Base-by-base conservation (phyloP, 2,888 invertebrate genomes). In the Chesias legatella region DNA sequence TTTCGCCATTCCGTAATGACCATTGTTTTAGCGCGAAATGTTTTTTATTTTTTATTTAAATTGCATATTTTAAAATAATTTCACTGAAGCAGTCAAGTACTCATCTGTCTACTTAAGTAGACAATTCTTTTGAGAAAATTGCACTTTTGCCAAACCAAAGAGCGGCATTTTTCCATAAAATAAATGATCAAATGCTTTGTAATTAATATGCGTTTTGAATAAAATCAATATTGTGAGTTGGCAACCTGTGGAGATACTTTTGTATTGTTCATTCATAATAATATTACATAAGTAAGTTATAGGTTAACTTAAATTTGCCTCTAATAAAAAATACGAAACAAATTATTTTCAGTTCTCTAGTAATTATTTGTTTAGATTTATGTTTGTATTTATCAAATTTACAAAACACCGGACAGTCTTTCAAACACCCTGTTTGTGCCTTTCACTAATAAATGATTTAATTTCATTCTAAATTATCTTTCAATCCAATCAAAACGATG, bases 361-460 rank as follows among this genome's bases (percentile, higher is more conserved):
- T 43, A 33, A 47, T 37, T 31, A 31, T 36, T 48, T 37, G 32
- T 32, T 37, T 51, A 52, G 48, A 28, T 32, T 39, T 51, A 46
- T 45, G 43, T 47, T 47, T 52, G 30, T 51, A 47, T 48, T 45
- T 38, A 41, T 38, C 43, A 46, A 43, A 35, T 34, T 50, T 33
- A 17, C 36, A 26, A 35, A 51, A 43, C 40, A 47, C 39, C 32
- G 44, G 42, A 33, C 28, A 36, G 23, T 36, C 34, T 45, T 43
- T 53, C 40, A 33, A 37, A 49, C 48, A 50, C 66, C 60, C 66
- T 82, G 76, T 83, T 63, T 72, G 73, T 69, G 63, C 67, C 67
- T 75, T 69, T 75, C 71, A 75, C 69, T 82, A 78, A 79, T 80
- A 66, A 74, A 75, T 67, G 79, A 78, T 67, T 61, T 63, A 63